These are phyloP conservation scores for Macheiramphus alcinus DNA, from an alignment of 2,113 vertebrate species.

Conservation along the genomic window DNA sequence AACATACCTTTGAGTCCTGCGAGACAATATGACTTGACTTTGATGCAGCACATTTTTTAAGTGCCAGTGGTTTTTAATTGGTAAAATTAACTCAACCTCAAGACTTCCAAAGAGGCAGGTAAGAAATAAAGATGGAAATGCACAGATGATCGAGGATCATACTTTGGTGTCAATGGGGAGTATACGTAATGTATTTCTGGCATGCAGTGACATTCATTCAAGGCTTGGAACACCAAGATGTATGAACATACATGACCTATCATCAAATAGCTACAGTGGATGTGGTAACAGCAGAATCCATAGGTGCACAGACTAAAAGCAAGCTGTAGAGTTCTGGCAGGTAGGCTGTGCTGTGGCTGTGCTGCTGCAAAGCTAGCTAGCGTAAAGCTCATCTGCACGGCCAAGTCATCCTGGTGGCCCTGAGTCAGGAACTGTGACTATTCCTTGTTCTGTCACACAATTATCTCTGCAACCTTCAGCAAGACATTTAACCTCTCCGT, in stretches of 20 bases:
- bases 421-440: not conserved
- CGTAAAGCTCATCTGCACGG: not conserved
- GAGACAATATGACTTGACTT: not conserved
- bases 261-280: not conserved
- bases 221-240: not conserved
- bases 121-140: not conserved
- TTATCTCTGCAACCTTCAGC: not conserved
- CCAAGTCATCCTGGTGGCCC: not conserved
- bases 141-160: not conserved
- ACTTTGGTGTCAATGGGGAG: fast-evolving
- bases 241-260: not conserved
- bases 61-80: not conserved
- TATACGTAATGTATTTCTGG: not conserved
- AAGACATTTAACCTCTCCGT: not conserved
- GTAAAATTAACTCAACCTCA: not conserved
- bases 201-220: not conserved
- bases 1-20: not conserved
- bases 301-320: not conserved
- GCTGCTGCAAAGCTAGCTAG: not conserved
- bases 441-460: not conserved
- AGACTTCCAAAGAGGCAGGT: not conserved
- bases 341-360: not conserved
- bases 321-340: not conserved
- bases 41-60: not conserved
- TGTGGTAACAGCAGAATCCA: not conserved